Evolutionary conservation across 2,797 vertebrate species (phyloP).

Genomic region (Carcharodon carcharias): DNA sequence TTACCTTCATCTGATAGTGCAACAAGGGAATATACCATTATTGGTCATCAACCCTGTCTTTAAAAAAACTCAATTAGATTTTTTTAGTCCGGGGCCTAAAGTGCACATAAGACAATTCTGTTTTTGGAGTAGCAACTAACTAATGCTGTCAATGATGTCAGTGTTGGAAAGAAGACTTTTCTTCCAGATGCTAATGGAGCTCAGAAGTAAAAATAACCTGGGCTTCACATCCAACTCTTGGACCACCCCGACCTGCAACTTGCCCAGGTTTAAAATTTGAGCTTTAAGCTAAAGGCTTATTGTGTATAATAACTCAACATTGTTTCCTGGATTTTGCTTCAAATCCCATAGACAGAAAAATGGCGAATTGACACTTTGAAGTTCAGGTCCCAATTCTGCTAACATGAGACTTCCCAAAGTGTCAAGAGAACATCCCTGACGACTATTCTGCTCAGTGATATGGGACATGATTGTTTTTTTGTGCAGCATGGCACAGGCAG

Average conservation of each 20-base stretch:
- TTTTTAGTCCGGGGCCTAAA: background rate
- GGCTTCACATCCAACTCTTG: background rate
- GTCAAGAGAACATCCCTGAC: background rate
- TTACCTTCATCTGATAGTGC: background rate
- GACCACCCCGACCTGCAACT: accelerated
- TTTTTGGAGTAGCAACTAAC: background rate
- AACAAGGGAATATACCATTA: background rate
- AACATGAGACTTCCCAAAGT: background rate
- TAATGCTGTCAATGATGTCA: background rate
- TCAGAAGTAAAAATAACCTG: background rate
- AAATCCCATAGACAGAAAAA: background rate
- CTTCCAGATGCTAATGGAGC: background rate
- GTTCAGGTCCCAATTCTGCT: background rate
- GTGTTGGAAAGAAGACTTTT: background rate
- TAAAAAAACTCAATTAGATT: background rate
- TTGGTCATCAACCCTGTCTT: background rate
- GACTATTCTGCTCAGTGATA: background rate
- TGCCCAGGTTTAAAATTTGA: background rate
- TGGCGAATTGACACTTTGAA: background rate
- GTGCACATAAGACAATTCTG: background rate
- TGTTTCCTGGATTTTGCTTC: background rate
- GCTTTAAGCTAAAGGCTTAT: background rate
- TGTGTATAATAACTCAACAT: background rate
- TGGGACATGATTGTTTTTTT: background rate
- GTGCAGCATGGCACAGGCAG: background rate